A percentile compares a stretch with the other conserved stretches of the same genome.
phyloP scores from a whole-genome alignment of 2,888 invertebrate genomes.

The Megamerina dolium region DNA sequence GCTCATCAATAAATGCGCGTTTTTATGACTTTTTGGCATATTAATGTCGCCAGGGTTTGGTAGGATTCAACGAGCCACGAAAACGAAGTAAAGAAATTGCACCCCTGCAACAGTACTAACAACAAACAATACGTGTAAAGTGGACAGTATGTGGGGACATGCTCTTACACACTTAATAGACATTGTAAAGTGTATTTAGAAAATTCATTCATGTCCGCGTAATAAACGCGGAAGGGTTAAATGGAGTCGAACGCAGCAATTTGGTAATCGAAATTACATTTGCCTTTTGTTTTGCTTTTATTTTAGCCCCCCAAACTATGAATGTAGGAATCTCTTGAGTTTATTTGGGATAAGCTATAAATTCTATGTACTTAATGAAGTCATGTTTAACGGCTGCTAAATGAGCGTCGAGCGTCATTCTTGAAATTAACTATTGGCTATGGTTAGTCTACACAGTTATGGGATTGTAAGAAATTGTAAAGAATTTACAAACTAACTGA shows the following conservation, averaged over 20 bases:
- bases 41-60: constrained; percentile 28
- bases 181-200: neutral
- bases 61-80: constrained; percentile 18
- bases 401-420: too few relatives aligned
- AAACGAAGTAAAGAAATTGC: constrained; percentile 2
- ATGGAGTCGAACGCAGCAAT: constrained; percentile 44
- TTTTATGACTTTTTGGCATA: constrained; percentile 32
- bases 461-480: too few relatives aligned
- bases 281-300: neutral
- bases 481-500: too few relatives aligned
- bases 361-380: constrained; percentile 4
- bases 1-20: constrained; percentile 38
- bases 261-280: constrained; percentile 17
- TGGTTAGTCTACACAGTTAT: too few relatives aligned
- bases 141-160: too few relatives aligned
- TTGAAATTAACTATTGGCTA: too few relatives aligned
- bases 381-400: constrained; percentile 6
- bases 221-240: constrained; percentile 31
- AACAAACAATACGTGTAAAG: too few relatives aligned
- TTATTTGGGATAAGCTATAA: neutral
- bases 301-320: neutral
- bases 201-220: constrained; percentile 13
- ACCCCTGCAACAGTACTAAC: too few relatives aligned
- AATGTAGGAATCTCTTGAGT: neutral
- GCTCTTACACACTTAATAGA: neutral